A percentile compares a stretch with the other conserved stretches of the same genome.
Conservation (phyloP, 1,140 invertebrate species). For the Chymomyza costata region DNA sequence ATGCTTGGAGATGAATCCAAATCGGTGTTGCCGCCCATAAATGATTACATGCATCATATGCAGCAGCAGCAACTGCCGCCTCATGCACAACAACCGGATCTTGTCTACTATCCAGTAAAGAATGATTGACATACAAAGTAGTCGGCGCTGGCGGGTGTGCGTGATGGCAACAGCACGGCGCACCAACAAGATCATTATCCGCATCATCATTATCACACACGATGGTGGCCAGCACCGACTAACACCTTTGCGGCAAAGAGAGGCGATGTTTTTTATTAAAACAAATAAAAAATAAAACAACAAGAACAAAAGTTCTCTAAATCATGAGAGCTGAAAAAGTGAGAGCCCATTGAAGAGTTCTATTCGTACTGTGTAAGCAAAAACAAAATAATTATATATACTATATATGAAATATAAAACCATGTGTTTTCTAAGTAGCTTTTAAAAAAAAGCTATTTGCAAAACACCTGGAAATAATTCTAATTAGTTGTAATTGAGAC, state of each 20-base stretch:
- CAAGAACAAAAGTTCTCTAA: constrained; percentile 39
- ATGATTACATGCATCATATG: constrained; percentile 72
- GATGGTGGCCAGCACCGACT: constrained; percentile 59
- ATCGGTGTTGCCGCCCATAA: constrained; percentile 64
- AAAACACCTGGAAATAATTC: no score
- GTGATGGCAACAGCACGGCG: constrained; percentile 19
- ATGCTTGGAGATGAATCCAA: constrained; percentile 63
- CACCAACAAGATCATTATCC: constrained; percentile 13
- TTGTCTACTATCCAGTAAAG: constrained; percentile 73
- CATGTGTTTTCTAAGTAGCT: no score
- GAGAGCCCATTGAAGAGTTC: constrained; percentile 1
- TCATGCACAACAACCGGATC: constrained; percentile 52
- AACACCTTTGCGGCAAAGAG: constrained; percentile 54
- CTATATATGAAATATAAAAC: no score
- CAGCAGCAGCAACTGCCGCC: constrained; percentile 48
- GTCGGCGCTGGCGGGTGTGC: constrained; percentile 34
- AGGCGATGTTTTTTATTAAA: constrained; percentile 73
- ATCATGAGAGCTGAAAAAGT: constrained; percentile 17
- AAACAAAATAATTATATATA: no score
- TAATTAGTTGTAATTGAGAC: no score
- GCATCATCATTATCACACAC: constrained; percentile 52
- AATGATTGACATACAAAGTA: constrained; percentile 74
- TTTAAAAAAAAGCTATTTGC: constrained; percentile 22
- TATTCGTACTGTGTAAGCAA: constrained; percentile 16
- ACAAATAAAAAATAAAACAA: constrained; percentile 26